A percentile compares a stretch with the other conserved stretches of the same genome.
These are phyloP conservation scores for Lophotis ruficrista DNA, from an alignment of 2,113 vertebrate species.

Conservation along the genomic window DNA sequence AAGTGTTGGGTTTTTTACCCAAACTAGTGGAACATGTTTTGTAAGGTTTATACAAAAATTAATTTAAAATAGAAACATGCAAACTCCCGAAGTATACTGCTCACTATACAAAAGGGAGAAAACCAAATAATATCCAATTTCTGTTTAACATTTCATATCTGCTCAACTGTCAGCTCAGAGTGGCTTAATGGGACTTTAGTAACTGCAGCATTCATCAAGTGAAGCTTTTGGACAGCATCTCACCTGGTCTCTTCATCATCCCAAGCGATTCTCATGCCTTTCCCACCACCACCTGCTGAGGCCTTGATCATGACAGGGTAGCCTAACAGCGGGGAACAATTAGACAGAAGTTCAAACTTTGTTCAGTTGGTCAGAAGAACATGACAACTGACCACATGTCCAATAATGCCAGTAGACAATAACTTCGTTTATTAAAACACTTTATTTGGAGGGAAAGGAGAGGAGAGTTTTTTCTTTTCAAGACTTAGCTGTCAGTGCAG, in stretches of 20 bases:
- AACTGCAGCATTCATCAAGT: slow-evolving; percentile 77
- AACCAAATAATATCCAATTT: slow-evolving; percentile 42
- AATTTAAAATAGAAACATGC: background rate
- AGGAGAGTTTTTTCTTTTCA: background rate
- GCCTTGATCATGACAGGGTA: slow-evolving; percentile 99
- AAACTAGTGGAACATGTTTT: background rate
- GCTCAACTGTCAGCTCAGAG: slow-evolving; percentile 67
- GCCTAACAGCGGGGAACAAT: slow-evolving; percentile 95
- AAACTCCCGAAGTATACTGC: background rate
- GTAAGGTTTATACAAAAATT: background rate
- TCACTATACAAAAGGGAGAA: background rate
- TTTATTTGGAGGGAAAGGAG: slow-evolving; percentile 35
- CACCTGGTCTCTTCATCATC: slow-evolving; percentile 96
- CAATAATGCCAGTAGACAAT: slow-evolving; percentile 80
- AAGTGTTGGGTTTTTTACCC: background rate
- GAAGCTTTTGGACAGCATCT: slow-evolving; percentile 78
- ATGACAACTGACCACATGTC: slow-evolving; percentile 95
- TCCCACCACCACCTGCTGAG: slow-evolving; percentile 97
- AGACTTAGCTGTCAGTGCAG: slow-evolving; percentile 7
- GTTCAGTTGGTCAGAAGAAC: slow-evolving; percentile 89
- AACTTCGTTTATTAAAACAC: slow-evolving; percentile 75
- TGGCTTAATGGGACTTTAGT: slow-evolving; percentile 66
- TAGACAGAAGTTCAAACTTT: slow-evolving; percentile 91
- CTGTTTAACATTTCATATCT: slow-evolving; percentile 58
- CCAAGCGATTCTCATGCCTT: slow-evolving; percentile 99